phyloP scores from a whole-genome alignment of 2,797 vertebrate genomes.

The Smutsia temminckii region DNA sequence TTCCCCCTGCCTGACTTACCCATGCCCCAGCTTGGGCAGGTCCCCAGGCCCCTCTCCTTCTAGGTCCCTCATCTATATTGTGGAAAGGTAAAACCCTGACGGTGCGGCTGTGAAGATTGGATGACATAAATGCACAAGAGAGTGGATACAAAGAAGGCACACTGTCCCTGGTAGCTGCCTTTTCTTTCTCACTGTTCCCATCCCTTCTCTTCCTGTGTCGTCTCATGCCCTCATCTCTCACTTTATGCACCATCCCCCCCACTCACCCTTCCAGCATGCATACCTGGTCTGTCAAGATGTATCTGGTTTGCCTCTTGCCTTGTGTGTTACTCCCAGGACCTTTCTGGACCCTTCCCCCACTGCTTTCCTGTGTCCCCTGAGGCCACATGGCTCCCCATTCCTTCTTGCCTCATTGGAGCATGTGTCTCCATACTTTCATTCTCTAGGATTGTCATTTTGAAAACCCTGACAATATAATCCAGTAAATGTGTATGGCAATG shows the following conservation, averaged over 20 bases:
- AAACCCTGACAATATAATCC: neutral
- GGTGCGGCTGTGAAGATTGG: neutral
- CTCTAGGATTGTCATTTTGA: neutral
- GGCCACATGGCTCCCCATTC: neutral
- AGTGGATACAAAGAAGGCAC: neutral
- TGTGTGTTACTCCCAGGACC: neutral
- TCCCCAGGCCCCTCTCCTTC: neutral
- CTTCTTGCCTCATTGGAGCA: neutral
- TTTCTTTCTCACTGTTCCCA: neutral
- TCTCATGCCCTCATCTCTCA: neutral
- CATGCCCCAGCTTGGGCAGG: neutral
- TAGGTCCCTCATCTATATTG: neutral
- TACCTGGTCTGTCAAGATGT: neutral
- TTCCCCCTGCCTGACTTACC: neutral
- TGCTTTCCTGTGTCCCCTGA: neutral
- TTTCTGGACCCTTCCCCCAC: rapidly evolving
- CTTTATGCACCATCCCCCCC: neutral
- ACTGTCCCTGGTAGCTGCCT: neutral
- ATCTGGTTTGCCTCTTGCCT: neutral
- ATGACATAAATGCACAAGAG: neutral
- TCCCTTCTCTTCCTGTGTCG: neutral
- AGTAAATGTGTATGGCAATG: neutral
- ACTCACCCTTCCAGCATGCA: neutral
- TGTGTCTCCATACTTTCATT: neutral
- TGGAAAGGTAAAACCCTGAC: neutral